Percentiles rank a stretch among this genome's conserved stretches.
Conservation (phyloP, 2,888 invertebrate species). For the Horisme vitalbata region DNA sequence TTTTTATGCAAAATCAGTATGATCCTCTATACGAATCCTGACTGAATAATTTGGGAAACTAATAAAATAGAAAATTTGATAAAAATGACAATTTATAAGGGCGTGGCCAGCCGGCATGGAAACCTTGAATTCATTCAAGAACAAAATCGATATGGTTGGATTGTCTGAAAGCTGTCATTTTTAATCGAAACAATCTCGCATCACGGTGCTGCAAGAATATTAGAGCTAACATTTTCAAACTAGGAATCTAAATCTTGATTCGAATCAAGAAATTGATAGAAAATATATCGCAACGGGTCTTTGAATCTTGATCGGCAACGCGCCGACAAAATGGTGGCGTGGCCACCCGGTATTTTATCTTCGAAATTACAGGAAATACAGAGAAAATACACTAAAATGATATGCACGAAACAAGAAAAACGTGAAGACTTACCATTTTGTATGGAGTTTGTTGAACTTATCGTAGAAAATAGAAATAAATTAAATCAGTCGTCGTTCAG, state of each 20-base stretch:
- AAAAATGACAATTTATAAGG: conserved; percentile 27
- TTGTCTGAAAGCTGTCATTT: neutral
- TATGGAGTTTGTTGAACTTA: conserved; percentile 75
- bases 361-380: conserved; percentile 27
- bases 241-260: no score
- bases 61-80: neutral
- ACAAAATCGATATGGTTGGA: conserved; percentile 12
- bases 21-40: no score
- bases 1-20: conserved; percentile 2
- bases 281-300: conserved; percentile 1
- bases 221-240: conserved; percentile 2
- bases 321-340: conserved; percentile 74
- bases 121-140: conserved; percentile 38
- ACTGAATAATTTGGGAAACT: no score
- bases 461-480: conserved; percentile 67
- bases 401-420: conserved; percentile 26
- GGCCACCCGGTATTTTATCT: conserved; percentile 52
- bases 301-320: conserved; percentile 37
- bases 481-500: conserved; percentile 83
- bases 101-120: conserved; percentile 38
- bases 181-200: conserved; percentile 34
- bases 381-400: conserved; percentile 10
- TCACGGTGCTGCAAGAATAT: conserved; percentile 16
- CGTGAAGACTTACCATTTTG: conserved; percentile 75
- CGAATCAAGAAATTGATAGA: no score